These are phyloP conservation scores for Alca torda DNA, from an alignment of 2,797 vertebrate genomes.

Conservation along the genomic window DNA sequence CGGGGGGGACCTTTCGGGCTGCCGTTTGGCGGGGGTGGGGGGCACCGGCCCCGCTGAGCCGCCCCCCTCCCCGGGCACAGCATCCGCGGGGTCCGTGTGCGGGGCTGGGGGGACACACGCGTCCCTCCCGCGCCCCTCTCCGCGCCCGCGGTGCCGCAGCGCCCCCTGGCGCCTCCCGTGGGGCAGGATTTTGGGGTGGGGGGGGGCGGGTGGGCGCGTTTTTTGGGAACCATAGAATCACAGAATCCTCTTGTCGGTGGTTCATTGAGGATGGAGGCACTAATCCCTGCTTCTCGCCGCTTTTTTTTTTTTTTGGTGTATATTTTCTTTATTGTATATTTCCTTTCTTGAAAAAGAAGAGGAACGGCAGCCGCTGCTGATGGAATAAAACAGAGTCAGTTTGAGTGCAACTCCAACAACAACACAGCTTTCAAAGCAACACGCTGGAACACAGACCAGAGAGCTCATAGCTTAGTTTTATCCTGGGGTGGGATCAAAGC, in stretches of 20 bases:
- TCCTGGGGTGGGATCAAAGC: neutral
- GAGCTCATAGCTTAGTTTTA: fast-evolving
- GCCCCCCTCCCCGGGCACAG: no score
- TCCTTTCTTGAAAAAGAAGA: neutral
- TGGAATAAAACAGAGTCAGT: neutral
- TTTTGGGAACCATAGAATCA: neutral
- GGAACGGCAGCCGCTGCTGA: neutral
- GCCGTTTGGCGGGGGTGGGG: neutral
- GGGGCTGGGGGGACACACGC: neutral
- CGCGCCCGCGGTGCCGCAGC: neutral
- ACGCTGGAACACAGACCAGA: neutral
- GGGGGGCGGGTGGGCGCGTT: neutral
- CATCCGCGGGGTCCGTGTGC: neutral
- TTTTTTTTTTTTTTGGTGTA: no score
- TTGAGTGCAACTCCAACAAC: neutral
- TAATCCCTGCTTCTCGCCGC: neutral
- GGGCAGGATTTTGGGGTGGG: no score
- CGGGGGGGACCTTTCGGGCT: neutral
- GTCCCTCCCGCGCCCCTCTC: neutral
- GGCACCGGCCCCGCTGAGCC: no score
- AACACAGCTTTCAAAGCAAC: neutral
- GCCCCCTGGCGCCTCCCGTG: neutral
- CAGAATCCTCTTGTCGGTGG: neutral
- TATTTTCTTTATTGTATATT: neutral
- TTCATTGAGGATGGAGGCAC: neutral